Evolutionary conservation across 2,797 vertebrate species (phyloP), one percentile per base, ranked within the genome.

Genomic region (Pseudomugil gertrudae): DNA sequence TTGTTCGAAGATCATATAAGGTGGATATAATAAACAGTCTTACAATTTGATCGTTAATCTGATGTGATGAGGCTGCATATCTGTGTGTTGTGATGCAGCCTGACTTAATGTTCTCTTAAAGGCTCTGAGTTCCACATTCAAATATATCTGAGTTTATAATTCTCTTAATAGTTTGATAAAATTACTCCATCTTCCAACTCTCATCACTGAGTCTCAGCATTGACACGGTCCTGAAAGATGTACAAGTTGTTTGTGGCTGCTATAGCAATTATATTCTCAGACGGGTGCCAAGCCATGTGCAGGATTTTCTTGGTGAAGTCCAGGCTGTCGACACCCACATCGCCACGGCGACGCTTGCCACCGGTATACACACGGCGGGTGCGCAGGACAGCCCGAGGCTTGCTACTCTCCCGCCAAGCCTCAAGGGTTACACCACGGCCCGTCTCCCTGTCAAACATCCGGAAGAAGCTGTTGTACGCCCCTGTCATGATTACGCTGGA

Each of bases 161-260:
- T 74, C 56, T 57, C n/a, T 60, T 55, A 51, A 60, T 57, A 64
- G 36, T 53, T 27, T 1, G 1, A 47, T 32, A 47, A 74, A 59
- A 59, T 54, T 35, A 53, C 15, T 48, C 13, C 17, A 15, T 55
- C 53, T 68, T 32, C 55, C 58, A 52, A 8, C 19, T n/a, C 51
- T 69, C 21, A 77, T 91, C 87, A 89, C 80, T 87, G 87, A 1
- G 82, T 81, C 5, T 94, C 94, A 10, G 90, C 76, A 71, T 80
- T 93, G 63, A 94, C 84, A 1, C 93, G 92, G 93, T 99, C 98
- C 94, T 99, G 98, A 94, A 99, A 99, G 94, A 99, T 99, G 92
- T 99, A 99, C 81, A 99, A 95, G 94, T 99, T 99, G 94, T 99
- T 99, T 91, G 97, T 98, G 91, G 97, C 96, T 9, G 98, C 97